Conservation (phyloP, 2,113 vertebrate genomes). For the Sterrhoptilus dennistouni region DNA sequence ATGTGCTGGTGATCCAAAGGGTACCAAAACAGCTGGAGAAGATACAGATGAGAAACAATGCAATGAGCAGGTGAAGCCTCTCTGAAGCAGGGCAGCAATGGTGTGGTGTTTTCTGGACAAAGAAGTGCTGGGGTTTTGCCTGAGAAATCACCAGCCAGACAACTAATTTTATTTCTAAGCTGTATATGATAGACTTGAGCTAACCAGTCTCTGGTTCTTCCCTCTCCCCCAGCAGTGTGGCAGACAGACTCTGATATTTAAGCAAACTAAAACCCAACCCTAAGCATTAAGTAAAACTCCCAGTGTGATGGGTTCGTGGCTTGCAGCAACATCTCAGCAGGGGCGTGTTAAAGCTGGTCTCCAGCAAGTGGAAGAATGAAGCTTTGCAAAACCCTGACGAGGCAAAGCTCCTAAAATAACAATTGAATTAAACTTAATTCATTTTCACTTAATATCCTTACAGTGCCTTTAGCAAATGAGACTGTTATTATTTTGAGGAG, state of each 20-base stretch:
- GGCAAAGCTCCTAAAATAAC: constrained; percentile 68
- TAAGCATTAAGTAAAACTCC: constrained; percentile 72
- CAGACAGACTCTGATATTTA: constrained; percentile 40
- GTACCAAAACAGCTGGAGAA: fast-evolving
- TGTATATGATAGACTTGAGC: background rate
- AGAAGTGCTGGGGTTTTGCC: background rate
- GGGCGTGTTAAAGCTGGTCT: constrained; percentile 64
- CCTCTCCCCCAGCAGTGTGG: background rate
- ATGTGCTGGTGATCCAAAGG: background rate
- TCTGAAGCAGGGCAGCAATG: background rate
- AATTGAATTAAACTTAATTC: constrained; percentile 70
- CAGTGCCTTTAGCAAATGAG: constrained; percentile 60
- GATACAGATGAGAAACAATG: background rate
- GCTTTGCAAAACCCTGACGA: constrained; percentile 55
- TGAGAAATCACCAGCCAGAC: background rate
- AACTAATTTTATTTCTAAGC: background rate
- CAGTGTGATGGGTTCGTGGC: constrained; percentile 47
- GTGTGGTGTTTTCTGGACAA: background rate
- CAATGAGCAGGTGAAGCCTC: background rate
- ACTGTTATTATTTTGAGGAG: constrained; percentile 58
- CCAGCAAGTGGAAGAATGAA: constrained; percentile 58
- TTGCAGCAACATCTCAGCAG: constrained; percentile 68
- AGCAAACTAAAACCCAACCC: constrained; percentile 52
- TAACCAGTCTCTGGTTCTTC: background rate
- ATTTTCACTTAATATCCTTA: constrained; percentile 68